These are phyloP conservation scores for Phorcus lineatus DNA, from an alignment of 2,888 invertebrate genomes.

Conservation along the genomic window DNA sequence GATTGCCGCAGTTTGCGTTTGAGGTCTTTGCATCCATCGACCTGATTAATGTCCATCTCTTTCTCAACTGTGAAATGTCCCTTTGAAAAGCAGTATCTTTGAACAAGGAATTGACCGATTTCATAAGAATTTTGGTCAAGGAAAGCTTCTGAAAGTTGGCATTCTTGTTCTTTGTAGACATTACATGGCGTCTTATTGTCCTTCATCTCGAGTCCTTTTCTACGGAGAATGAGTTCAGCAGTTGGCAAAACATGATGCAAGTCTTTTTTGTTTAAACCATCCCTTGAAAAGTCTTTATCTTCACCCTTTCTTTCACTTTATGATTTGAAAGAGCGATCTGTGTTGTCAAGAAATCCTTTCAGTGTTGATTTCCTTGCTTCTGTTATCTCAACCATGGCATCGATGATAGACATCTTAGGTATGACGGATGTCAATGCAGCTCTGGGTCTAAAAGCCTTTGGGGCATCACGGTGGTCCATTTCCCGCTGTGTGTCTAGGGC, in stretches of 20 bases:
- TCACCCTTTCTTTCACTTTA: neutral
- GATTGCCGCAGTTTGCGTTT: too few relatives aligned
- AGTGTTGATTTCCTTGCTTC: neutral
- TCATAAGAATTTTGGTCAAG: too few relatives aligned
- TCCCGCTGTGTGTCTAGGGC: neutral
- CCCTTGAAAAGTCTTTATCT: too few relatives aligned
- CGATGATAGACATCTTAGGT: neutral
- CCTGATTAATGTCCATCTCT: too few relatives aligned
- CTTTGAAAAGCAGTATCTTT: too few relatives aligned
- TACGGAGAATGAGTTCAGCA: neutral
- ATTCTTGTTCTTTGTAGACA: neutral
- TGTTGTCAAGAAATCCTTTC: neutral
- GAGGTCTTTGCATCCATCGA: too few relatives aligned
- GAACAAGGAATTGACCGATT: too few relatives aligned
- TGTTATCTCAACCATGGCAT: neutral
- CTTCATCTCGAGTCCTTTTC: neutral
- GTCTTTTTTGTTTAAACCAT: neutral
- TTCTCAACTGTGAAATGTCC: too few relatives aligned
- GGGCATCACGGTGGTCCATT: neutral
- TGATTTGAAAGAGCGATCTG: neutral
- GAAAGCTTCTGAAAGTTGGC: too few relatives aligned
- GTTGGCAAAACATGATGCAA: neutral
- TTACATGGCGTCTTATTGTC: neutral
- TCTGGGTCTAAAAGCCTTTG: neutral
- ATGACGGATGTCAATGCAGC: neutral